Conservation (phyloP, 2,797 vertebrate species). For the Sebastes minor region DNA sequence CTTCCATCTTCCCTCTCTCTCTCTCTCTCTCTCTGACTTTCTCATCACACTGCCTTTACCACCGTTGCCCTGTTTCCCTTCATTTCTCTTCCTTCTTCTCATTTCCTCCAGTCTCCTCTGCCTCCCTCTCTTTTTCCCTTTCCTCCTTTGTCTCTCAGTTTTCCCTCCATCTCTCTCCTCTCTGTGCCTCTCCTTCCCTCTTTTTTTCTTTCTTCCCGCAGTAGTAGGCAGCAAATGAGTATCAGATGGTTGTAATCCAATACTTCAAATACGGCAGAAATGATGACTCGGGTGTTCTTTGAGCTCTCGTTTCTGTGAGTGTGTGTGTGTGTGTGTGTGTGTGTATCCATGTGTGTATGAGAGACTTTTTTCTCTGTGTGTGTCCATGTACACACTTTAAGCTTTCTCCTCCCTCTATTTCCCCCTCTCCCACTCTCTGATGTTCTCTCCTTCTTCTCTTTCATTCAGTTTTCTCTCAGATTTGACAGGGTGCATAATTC, state of each 20-base stretch:
- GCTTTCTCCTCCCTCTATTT: constrained; percentile 13
- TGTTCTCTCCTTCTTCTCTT: constrained; percentile 24
- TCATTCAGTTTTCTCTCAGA: constrained; percentile 33
- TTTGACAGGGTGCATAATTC: constrained; percentile 77
- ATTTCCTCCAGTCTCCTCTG: constrained; percentile 13
- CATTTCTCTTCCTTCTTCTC: constrained; percentile 10
- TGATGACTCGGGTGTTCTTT: constrained; percentile 87
- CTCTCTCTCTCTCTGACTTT: background rate
- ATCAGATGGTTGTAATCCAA: constrained; percentile 98
- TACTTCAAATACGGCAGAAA: constrained; percentile 93
- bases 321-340: constrained; percentile 14
- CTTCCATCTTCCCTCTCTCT: background rate
- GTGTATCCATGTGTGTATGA: background rate
- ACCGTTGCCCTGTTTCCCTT: background rate
- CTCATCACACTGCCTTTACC: background rate
- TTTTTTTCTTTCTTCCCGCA: constrained; percentile 77
- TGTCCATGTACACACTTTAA: constrained; percentile 2
- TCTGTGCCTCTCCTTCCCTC: constrained; percentile 21
- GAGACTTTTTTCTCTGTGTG: background rate
- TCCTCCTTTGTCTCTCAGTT: constrained; percentile 47
- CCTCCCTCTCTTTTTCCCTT: constrained; percentile 15
- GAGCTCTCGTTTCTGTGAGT: constrained; percentile 40
- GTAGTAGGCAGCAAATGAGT: constrained; percentile 92
- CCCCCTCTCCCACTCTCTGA: background rate
- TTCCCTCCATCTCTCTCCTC: constrained; percentile 34